Percentiles rank a stretch among this genome's conserved stretches.
Conservation (phyloP, 2,888 invertebrate genomes). For the Cistogaster globosa region DNA sequence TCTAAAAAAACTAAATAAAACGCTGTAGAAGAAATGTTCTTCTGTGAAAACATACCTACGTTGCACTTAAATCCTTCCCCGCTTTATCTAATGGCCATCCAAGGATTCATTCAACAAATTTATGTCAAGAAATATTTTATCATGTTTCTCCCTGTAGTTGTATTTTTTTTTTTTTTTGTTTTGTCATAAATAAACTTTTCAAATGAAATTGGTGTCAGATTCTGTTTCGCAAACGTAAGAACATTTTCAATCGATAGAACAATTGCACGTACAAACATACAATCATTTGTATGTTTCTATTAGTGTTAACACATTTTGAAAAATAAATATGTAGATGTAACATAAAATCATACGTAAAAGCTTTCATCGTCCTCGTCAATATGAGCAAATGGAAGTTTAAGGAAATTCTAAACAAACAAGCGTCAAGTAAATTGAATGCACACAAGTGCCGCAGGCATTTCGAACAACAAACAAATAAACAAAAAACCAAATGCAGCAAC, state of each 20-base stretch:
- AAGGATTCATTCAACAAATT: no score
- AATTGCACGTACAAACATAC: not conserved
- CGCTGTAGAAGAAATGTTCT: no score
- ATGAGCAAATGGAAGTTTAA: conserved; percentile 37
- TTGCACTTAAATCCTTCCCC: no score
- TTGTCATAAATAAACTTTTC: not conserved
- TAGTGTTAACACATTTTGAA: not conserved
- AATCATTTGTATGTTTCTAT: no score
- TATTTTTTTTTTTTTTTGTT: no score
- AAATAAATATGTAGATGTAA: not conserved
- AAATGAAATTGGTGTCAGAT: not conserved
- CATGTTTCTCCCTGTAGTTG: not conserved
- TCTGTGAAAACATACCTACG: no score
- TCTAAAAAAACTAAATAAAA: no score
- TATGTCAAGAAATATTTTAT: not conserved
- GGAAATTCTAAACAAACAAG: conserved; percentile 58
- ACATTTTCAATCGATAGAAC: conserved; percentile 13
- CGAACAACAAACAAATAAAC: conserved; percentile 59
- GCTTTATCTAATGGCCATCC: no score
- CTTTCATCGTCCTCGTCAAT: conserved; percentile 2
- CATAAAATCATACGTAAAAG: conserved; percentile 13
- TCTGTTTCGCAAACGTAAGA: not conserved
- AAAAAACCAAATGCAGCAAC: conserved; percentile 55
- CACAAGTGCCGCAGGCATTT: conserved; percentile 59
- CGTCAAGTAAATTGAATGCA: conserved; percentile 63